A percentile compares a stretch with the other conserved stretches of the same genome.
Conservation (phyloP, 2,888 invertebrate species). For the Hedya salicella region DNA sequence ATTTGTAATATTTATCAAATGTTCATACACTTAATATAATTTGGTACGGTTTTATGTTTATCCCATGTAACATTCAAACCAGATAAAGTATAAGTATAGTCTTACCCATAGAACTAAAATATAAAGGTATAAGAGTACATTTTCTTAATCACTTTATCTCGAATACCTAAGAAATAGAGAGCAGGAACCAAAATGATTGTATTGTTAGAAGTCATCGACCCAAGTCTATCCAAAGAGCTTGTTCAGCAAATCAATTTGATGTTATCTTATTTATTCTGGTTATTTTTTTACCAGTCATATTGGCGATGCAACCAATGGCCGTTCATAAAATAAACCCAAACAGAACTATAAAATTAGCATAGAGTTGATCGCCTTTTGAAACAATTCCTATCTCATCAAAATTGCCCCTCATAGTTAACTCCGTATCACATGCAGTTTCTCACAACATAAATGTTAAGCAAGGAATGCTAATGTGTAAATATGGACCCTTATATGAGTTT, state of each 20-base stretch:
- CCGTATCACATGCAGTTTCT: slow-evolving; percentile 16
- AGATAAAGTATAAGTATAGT: no score
- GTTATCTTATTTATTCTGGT: slow-evolving; percentile 28
- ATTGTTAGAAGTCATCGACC: slow-evolving; percentile 28
- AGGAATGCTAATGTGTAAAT: slow-evolving; percentile 22
- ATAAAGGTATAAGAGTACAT: no score
- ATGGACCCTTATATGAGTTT: slow-evolving; percentile 36
- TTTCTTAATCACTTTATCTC: background rate
- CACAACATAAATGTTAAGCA: slow-evolving; percentile 20
- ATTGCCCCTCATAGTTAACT: slow-evolving; percentile 4
- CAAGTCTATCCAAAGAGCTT: slow-evolving; percentile 15
- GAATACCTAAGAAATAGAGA: background rate
- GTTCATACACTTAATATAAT: no score
- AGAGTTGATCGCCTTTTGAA: background rate
- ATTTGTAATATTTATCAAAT: no score
- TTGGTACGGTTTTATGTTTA: no score
- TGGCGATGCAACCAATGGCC: background rate
- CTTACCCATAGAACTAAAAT: no score
- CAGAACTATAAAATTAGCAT: no score
- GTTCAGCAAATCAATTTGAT: slow-evolving; percentile 33
- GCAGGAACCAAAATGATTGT: slow-evolving; percentile 5
- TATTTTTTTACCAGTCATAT: slow-evolving; percentile 24
- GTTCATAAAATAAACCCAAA: background rate
- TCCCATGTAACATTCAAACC: no score
- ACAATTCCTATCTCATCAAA: background rate